These are phyloP conservation scores for Colius striatus DNA, from an alignment of 2,113 vertebrate genomes.

Conservation along the genomic window DNA sequence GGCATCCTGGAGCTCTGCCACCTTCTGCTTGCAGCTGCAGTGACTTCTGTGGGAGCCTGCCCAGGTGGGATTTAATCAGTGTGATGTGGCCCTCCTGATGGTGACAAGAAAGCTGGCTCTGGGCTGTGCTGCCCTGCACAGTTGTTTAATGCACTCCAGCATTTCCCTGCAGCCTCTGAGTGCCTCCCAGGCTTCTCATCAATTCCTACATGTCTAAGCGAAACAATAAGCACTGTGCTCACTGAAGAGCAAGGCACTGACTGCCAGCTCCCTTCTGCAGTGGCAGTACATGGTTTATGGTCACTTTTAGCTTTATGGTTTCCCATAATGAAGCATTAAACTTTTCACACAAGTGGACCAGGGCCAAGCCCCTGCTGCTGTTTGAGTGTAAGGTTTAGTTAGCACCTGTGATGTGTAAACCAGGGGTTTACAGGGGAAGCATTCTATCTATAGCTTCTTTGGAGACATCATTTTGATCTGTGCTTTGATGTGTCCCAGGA, in stretches of 20 bases:
- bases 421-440: not conserved
- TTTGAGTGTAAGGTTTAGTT: not conserved
- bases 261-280: not conserved
- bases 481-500: not conserved
- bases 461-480: not conserved
- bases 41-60: not conserved
- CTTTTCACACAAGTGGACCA: not conserved
- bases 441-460: not conserved
- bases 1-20: not conserved
- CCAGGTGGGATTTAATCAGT: not conserved
- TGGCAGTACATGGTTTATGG: not conserved
- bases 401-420: not conserved
- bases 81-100: not conserved
- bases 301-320: not conserved
- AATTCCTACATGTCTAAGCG: not conserved
- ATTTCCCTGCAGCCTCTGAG: not conserved
- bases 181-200: not conserved
- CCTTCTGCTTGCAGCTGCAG: not conserved
- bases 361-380: not conserved
- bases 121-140: not conserved
- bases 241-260: not conserved
- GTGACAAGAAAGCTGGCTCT: not conserved
- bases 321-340: not conserved
- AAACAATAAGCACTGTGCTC: rapidly evolving
- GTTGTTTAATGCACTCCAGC: not conserved